A percentile compares a stretch with the other conserved stretches of the same genome.
Conservation (phyloP, 1,140 invertebrate genomes). For the Cydia amplana region DNA sequence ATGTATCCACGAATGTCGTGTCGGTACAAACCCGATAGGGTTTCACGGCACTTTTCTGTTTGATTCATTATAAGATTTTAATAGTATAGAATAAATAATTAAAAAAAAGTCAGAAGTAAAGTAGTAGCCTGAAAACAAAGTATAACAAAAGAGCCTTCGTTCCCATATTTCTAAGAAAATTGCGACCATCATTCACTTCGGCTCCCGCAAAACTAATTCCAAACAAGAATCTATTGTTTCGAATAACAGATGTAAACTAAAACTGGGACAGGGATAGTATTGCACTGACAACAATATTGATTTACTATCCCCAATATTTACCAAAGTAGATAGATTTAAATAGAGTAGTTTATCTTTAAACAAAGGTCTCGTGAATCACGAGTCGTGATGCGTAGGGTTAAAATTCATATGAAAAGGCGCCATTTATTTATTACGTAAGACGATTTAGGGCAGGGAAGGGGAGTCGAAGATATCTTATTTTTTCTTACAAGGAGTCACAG, state of each 20-base stretch:
- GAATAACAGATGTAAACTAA: conserved; percentile 31
- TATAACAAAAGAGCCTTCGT: neutral
- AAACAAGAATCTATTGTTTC: conserved; percentile 32
- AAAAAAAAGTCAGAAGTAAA: neutral
- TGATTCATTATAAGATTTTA: too few relatives aligned
- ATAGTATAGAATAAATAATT: too few relatives aligned
- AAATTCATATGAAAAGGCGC: too few relatives aligned
- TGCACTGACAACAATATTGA: conserved; percentile 14
- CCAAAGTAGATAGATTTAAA: neutral
- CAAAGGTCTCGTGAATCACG: neutral
- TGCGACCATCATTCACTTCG: neutral
- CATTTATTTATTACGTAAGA: too few relatives aligned
- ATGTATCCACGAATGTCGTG: too few relatives aligned
- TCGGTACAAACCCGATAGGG: too few relatives aligned
- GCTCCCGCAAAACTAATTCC: conserved; percentile 7
- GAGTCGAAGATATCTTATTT: too few relatives aligned
- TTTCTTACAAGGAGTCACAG: too few relatives aligned
- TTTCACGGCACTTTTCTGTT: too few relatives aligned
- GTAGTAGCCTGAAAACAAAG: neutral
- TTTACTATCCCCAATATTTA: conserved; percentile 2
- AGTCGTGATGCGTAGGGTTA: too few relatives aligned
- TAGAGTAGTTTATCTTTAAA: neutral
- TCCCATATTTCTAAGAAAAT: neutral
- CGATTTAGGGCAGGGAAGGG: too few relatives aligned
- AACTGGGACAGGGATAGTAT: conserved; percentile 22